Base-by-base conservation (phyloP, 30 jellyfish, hydroid and myxozoan genomes). In the Cassiopea andromeda region DNA sequence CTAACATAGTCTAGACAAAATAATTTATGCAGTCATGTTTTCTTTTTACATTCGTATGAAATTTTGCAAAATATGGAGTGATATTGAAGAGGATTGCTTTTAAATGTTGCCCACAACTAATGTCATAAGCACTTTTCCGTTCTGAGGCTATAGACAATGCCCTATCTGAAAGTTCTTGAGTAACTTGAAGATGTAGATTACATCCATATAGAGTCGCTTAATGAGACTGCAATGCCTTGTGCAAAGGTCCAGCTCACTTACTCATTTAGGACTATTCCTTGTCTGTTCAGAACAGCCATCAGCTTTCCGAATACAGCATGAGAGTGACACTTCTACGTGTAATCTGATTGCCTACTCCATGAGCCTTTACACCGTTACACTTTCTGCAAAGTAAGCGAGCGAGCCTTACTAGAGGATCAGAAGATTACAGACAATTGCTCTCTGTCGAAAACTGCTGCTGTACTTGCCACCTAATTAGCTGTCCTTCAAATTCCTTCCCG, bases 201-300 rank as follows among this genome's bases (percentile, higher is more conserved):
- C 38, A 27, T 27, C 38, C 38, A 27, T 27, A 27, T 27, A 27
- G 38, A 27, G 38, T 27, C 38, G 38, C 0, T 27, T 27, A 27
- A 27, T 27, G 38, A 27, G 38, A 27, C 38, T 27, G 38, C 38
- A 27, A 27, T 0, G 38, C 38, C 38, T 64, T 9, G 73, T 5
- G 5, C 27, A 9, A 7, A 64, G 73, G 19, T 14, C 73, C 43
- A 4, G 2, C 43, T 8, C 15, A 80, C 89, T 80, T 19, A 81
- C 90, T 61, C 80, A 81, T 60, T 57, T 66, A 73, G 46, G 10
- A 18, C 68, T 1, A 44, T 17, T 38, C 15, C 67, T 19, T 48
- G 16, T 57, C 73, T 81, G 18, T 46, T 69, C 71, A 81, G 57
- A 68, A 69, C 73, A 38, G 80, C 90, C 90, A 81, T 81, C 64